Conservation (phyloP, 2,113 vertebrate genomes). For the Bubo blakistoni region DNA sequence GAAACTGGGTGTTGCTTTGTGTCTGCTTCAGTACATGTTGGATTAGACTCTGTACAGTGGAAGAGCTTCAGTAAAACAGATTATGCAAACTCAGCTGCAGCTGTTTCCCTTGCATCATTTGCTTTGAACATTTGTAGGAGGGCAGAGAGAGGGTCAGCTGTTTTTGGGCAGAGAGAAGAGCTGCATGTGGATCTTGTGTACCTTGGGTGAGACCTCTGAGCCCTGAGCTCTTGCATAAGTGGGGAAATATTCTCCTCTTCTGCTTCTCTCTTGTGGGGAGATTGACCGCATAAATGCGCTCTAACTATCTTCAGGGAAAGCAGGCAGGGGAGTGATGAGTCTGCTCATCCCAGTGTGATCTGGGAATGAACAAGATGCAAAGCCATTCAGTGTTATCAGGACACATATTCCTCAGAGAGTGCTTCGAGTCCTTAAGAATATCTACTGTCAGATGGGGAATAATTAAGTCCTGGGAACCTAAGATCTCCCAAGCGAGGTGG, state of each 20-base stretch:
- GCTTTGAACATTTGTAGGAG: not conserved
- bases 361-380: not conserved
- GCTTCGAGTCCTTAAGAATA: not conserved
- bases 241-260: not conserved
- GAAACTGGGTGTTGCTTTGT: not conserved
- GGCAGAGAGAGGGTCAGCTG: not conserved
- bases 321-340: not conserved
- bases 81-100: not conserved
- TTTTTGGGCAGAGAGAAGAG: not conserved
- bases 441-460: not conserved
- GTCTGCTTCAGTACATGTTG: accelerated
- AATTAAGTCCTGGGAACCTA: not conserved
- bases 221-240: not conserved
- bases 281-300: accelerated
- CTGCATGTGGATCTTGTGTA: not conserved
- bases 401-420: not conserved
- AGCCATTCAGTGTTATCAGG: not conserved
- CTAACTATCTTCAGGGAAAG: not conserved
- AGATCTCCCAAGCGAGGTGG: not conserved
- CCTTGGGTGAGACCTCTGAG: not conserved
- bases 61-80: not conserved
- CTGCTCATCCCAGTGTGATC: not conserved
- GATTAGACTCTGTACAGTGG: not conserved
- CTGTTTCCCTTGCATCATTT: not conserved
- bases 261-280: not conserved